phyloP scores from a whole-genome alignment of 2,113 vertebrate species.

The Syngnathoides biaculeatus region DNA sequence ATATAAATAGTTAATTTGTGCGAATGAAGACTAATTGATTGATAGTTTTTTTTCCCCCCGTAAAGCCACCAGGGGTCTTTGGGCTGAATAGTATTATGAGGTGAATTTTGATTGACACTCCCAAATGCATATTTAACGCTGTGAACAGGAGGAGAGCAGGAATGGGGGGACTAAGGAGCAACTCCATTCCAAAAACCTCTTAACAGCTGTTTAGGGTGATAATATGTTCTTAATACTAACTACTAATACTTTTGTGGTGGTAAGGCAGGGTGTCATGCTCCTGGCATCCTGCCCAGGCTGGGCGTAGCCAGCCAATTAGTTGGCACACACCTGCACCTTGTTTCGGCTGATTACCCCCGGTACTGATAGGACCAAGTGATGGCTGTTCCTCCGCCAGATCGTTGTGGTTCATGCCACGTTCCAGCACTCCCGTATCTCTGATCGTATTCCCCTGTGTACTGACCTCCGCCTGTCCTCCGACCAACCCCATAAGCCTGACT shows the following conservation, averaged over 20 bases:
- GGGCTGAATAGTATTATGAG: constrained; percentile 81
- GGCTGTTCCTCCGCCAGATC: too few relatives aligned
- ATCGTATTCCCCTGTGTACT: too few relatives aligned
- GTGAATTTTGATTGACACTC: constrained; percentile 75
- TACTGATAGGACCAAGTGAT: too few relatives aligned
- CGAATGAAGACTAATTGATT: constrained; percentile 43
- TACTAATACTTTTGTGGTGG: background rate
- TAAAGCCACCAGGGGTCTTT: constrained; percentile 44
- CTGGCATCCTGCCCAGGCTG: too few relatives aligned
- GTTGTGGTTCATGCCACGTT: too few relatives aligned
- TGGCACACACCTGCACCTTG: too few relatives aligned
- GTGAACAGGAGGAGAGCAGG: constrained; percentile 45
- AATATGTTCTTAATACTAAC: background rate
- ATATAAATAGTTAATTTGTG: background rate
- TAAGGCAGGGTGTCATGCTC: background rate
- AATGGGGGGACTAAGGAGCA: constrained; percentile 25
- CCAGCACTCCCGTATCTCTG: too few relatives aligned
- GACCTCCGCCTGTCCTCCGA: too few relatives aligned
- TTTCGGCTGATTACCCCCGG: too few relatives aligned
- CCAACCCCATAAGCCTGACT: too few relatives aligned
- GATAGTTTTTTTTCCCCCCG: constrained; percentile 27
- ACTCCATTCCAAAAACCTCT: constrained; percentile 45
- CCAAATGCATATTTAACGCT: constrained; percentile 59
- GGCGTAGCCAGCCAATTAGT: too few relatives aligned
- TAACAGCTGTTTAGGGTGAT: constrained; percentile 35